Percentiles rank a stretch among this genome's conserved stretches.
phyloP scores from a whole-genome alignment of 2,888 invertebrate species.

The Graphium colonna region DNA sequence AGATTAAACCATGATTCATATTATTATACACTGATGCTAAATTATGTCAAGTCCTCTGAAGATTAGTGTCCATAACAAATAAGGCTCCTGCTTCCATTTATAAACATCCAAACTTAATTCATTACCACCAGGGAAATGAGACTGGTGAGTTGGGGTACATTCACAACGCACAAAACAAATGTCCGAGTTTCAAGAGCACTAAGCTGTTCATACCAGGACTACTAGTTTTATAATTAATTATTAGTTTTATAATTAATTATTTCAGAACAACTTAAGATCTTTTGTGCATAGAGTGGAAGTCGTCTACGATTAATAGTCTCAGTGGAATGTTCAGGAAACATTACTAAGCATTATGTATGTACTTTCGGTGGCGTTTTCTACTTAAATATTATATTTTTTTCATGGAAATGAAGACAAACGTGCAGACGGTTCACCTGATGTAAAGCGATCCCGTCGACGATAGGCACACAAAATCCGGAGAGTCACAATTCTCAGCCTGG shows the following conservation, averaged over 20 bases:
- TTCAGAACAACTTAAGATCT: neutral
- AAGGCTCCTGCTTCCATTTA: neutral
- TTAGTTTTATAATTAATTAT: neutral
- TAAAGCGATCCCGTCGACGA: no score
- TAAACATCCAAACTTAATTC: conserved; percentile 10
- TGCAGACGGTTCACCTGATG: no score
- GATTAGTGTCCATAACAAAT: no score
- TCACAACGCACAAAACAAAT: conserved; percentile 4
- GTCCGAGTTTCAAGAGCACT: neutral
- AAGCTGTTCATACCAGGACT: neutral
- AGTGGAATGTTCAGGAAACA: neutral
- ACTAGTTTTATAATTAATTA: neutral
- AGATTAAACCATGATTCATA: no score
- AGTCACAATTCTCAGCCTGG: no score
- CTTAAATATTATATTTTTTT: no score
- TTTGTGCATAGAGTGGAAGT: neutral
- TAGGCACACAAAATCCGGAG: no score
- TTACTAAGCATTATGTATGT: no score
- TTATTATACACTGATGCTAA: no score
- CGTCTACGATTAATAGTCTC: neutral
- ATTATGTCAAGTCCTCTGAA: no score
- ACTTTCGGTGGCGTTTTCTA: no score
- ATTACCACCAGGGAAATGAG: conserved; percentile 13
- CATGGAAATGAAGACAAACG: no score
- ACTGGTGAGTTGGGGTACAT: conserved; percentile 16